Percentiles rank a stretch among this genome's conserved stretches.
phyloP scores from a whole-genome alignment of 2,888 invertebrate species.

The Belgica antarctica region DNA sequence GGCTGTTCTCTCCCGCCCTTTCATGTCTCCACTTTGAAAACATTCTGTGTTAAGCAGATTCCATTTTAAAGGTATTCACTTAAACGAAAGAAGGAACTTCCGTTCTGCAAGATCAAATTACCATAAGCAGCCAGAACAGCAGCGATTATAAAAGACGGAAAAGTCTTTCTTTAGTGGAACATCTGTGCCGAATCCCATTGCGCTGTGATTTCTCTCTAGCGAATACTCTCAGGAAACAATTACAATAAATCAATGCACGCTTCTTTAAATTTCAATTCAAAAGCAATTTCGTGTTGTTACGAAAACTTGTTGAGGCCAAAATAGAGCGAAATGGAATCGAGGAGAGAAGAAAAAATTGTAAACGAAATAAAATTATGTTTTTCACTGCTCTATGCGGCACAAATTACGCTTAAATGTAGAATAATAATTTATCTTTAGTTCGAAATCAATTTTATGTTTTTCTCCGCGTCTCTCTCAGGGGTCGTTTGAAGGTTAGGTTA shows the following conservation, averaged over 20 bases:
- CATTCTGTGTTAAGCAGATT: neutral
- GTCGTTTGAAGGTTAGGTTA: no score
- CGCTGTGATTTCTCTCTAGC: neutral
- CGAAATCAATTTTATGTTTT: conserved; percentile 14
- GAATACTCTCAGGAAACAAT: conserved; percentile 13
- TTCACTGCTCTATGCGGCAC: neutral
- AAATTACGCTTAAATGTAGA: conserved; percentile 22
- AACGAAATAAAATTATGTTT: neutral
- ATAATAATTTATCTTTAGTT: conserved; percentile 21
- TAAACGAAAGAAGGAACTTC: neutral
- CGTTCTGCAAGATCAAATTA: conserved; percentile 16
- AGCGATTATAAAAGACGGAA: neutral
- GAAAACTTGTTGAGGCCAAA: neutral
- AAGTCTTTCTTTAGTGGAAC: neutral
- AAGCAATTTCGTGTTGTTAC: conserved; percentile 8
- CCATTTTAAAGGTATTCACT: neutral
- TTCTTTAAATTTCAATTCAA: conserved; percentile 1
- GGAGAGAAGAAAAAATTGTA: neutral
- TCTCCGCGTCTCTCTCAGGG: neutral
- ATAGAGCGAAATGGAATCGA: neutral
- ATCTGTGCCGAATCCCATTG: neutral
- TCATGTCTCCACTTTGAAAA: neutral
- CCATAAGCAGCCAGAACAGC: conserved; percentile 16
- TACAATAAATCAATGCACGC: conserved; percentile 25
- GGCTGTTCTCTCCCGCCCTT: neutral